Evolutionary conservation across 2,888 invertebrate species (phyloP), one percentile per base, ranked within the genome.

Genomic region (Temnothorax ravouxi): DNA sequence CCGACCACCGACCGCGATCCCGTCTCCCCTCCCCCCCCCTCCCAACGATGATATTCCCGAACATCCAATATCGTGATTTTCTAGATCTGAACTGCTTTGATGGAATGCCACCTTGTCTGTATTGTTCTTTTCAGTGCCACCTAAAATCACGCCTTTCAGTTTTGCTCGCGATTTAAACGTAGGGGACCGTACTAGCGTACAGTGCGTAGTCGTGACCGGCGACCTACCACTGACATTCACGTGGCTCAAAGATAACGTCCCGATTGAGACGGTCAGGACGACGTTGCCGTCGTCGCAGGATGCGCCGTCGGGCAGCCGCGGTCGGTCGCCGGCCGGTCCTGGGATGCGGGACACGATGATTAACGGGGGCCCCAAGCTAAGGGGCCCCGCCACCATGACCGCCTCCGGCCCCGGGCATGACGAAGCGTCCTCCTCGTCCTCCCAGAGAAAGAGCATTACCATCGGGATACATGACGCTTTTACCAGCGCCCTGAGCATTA

Each of bases 91-190:
- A 90, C 88, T 85, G 88, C 88, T 90, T 91, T 89, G 85, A 90
- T 91, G 92, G 92, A 92, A 92, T 92, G 92, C 92, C 90, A 92
- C 89, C 88, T 89, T 90, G 89, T 90, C 89, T 93, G 89, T 93
- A 87, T 92, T 92, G 91, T 93, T 88, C 92, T 91, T 94, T 93
- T 93, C 95, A 96, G 96, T 96, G 94, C 96, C 96, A 92, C 96
- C 96, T 93, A 96, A 96, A 95, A 96, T 96, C 94, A 96, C 96
- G 94, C 96, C 96, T 93, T 97, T 97, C 95, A 95, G 95, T 93
- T 97, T 97, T 95, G 96, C 96, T 92, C 96, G 96, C 93, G 96
- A 96, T 95, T 95, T 96, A 93, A 96, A 96, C 94, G 96, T 96
- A 93, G 96, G 96, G 91, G 96, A 96, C 94, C 95, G 96, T 91